Evolutionary conservation across 1,140 invertebrate genomes (phyloP), one percentile per base, ranked within the genome.

Genomic region (Homarus americanus): DNA sequence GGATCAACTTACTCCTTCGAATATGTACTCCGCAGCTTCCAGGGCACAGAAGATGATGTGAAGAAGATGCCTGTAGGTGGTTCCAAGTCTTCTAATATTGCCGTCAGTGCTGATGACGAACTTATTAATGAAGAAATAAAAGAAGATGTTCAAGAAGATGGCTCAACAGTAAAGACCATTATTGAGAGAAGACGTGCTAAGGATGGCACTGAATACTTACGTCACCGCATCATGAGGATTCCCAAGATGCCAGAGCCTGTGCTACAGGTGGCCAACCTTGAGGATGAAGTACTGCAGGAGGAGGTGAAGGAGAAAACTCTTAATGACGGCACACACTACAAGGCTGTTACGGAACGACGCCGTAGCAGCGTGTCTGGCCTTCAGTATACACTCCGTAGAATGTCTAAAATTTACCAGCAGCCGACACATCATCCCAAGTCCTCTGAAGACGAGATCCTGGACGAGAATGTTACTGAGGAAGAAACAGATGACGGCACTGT

Each of bases 1-100:
- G 92, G 92, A 5, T 92, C 90, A 34, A 93, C 86, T 32, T 93
- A 93, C 41, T 87, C 92, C 63, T 93, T 93, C 78, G 92, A 93
- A 32, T 93, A 93, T 80, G 85, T 93, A 10, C 76, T 92, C 9
- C 86, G 91, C 17, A 92, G 84, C 72, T 93, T 93, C 91, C 86
- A 93, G 38, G 92, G 91, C 15, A 91, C 92, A 41, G 87, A 91
- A 69, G 75, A 82, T 0, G 86, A 91, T 41, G 73, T 93, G 24
- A 91, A 87, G 63, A 90, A 49, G 15, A 91, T 92, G 91, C 87
- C 91, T 34, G 44, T 91, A 0, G 63, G 72, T 20, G 17, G 73
- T 2, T 44, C 82, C 3, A 79, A 72, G n/a, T 58, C 92, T 2
- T 75, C 87, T 36, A 92, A 92, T 73, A 93, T 93, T 63, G 73